Evolutionary conservation across 1,140 invertebrate genomes (phyloP), one percentile per base, ranked within the genome.

Genomic region (Phymastichus coffea): DNA sequence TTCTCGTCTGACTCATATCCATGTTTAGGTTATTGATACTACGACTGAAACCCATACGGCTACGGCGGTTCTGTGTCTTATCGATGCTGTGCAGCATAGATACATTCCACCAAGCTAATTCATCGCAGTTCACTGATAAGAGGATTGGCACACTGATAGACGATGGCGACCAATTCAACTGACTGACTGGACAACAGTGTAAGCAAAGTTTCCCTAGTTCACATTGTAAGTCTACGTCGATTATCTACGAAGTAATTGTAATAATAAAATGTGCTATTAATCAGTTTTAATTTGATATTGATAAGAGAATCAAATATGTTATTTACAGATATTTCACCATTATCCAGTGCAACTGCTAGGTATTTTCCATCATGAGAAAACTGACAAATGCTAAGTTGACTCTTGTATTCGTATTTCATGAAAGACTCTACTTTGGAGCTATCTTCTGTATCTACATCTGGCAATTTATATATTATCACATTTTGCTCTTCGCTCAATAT

Each of bases 101-200:
- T 15, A 79, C 35, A 37, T 77, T 79, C 75, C 76, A 79, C 71
- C 71, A 77, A 15, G 67, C 71, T 33, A 79, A 19, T 47, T 79
- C 76, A 10, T 75, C 70, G 3, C 63, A 66, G 44, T 58, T 73
- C 7, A 77, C 55, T 2, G 77, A 77, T 0, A 78, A 37, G 4
- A 80, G 59, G 26, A 78, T 71, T 2, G 75, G 69, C 8, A 61
- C 30, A 1, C 63, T 66, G 22, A 74, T 62, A 3, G 47, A 25
- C 3, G 35, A 10, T 10, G 76, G 72, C 3, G 69, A 68, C 78
- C 78, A 80, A 38, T 61, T 46, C n/a, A 80, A 25, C 57, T 80
- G 71, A 14, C 55, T 58, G 0, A 79, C 57, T 2, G 72, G 9
- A 43, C 56, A 66, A 22, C 60, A 61, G 23, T 79, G 74, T 26